Evolutionary conservation across 2,113 vertebrate species (phyloP).

Genomic region (Chlamydotis undulata): DNA sequence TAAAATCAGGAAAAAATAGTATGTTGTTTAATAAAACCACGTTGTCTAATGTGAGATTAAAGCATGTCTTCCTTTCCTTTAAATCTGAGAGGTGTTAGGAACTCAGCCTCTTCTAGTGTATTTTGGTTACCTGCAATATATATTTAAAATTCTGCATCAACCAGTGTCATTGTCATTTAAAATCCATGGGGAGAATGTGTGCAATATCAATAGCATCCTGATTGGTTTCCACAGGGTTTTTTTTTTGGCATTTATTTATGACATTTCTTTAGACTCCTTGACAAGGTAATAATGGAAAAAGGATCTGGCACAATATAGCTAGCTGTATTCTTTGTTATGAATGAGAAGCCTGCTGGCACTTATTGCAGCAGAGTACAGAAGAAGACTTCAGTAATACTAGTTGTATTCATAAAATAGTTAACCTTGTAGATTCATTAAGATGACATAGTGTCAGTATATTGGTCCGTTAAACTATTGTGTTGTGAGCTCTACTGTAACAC

Average conservation of each 20-base stretch:
- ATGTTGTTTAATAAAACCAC: neutral
- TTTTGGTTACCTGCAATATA: neutral
- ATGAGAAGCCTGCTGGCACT: neutral
- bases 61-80: neutral
- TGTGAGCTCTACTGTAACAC: neutral
- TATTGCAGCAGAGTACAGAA: neutral
- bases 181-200: neutral
- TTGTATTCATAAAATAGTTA: neutral
- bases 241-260: neutral
- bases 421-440: neutral
- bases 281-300: neutral
- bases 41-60: neutral
- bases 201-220: neutral
- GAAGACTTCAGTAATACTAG: neutral
- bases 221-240: neutral
- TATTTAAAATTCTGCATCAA: neutral
- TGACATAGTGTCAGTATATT: neutral
- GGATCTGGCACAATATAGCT: neutral
- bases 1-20: neutral
- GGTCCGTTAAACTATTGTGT: neutral
- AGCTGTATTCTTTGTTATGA: neutral
- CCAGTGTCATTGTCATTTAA: neutral
- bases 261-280: constrained; percentile 7
- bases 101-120: neutral
- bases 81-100: neutral